Evolutionary conservation across 2,797 vertebrate species (phyloP).

Genomic region (Hemibagrus guttatus): DNA sequence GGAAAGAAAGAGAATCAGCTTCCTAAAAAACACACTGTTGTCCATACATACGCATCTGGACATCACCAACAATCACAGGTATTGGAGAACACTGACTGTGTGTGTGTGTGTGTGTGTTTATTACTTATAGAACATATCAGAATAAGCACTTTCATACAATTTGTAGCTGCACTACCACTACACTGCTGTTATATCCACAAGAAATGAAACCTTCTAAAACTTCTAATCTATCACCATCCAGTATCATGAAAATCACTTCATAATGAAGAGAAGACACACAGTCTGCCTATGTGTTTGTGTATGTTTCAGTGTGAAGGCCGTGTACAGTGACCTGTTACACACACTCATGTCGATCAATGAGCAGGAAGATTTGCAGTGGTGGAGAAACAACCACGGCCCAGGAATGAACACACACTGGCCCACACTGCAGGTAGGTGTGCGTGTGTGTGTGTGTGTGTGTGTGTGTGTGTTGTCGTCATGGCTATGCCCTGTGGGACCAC

Average conservation of each 20-base stretch:
- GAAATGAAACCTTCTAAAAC: not conserved
- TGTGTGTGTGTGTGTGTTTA: constrained; percentile 17
- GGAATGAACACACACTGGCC: constrained; percentile 86
- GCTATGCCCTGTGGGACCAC: no score
- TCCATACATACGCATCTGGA: constrained; percentile 84
- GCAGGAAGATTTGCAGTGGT: constrained; percentile 83
- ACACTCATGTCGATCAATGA: constrained; percentile 79
- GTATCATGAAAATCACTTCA: not conserved
- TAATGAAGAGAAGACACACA: not conserved
- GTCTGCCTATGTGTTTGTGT: not conserved
- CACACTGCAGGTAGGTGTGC: constrained; percentile 71
- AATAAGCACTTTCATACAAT: not conserved
- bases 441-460: constrained; percentile 19
- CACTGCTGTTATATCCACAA: not conserved
- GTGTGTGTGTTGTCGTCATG: no score
- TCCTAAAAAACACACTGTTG: constrained; percentile 81
- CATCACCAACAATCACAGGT: constrained; percentile 80
- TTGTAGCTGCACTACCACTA: not conserved
- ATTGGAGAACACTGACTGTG: not conserved
- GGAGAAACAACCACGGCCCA: constrained; percentile 79
- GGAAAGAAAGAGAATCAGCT: constrained; percentile 82
- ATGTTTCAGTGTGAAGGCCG: constrained; percentile 76
- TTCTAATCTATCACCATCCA: not conserved
- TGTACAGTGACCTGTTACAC: constrained; percentile 81
- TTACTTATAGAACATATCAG: not conserved